These are phyloP conservation scores for Melanostoma mellinum DNA, from an alignment of 2,888 invertebrate genomes.

Conservation along the genomic window DNA sequence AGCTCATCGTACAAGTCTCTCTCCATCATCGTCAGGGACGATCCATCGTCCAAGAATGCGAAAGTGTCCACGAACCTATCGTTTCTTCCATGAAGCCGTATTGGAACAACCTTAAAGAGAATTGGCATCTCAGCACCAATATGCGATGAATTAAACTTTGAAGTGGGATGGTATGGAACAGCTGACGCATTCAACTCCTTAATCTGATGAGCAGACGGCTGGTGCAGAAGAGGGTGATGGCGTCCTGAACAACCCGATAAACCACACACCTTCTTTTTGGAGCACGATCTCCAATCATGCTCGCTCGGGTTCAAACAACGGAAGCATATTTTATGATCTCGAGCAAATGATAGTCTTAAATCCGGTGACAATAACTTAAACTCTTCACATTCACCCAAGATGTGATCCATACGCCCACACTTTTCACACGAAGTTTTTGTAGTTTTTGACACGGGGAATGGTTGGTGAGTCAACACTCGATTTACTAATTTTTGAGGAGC, in stretches of 20 bases:
- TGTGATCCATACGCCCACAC: background rate
- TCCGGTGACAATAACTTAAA: background rate
- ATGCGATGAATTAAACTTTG: background rate
- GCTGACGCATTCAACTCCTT: background rate
- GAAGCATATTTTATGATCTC: too few relatives aligned
- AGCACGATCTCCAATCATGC: background rate
- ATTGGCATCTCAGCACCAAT: background rate
- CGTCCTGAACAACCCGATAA: background rate
- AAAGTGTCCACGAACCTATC: constrained; percentile 1
- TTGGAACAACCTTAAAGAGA: background rate
- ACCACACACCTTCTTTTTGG: background rate
- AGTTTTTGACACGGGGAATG: background rate
- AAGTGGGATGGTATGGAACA: background rate
- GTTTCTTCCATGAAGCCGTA: background rate
- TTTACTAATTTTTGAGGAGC: background rate
- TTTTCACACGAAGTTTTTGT: background rate
- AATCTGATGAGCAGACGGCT: background rate
- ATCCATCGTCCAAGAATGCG: background rate
- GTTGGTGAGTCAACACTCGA: background rate
- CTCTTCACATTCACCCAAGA: background rate
- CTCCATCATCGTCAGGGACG: constrained; percentile 3
- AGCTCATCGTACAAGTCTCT: constrained; percentile 1
- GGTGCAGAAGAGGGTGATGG: background rate
- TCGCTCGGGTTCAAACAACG: too few relatives aligned
- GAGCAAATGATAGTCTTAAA: too few relatives aligned